A percentile compares a stretch with the other conserved stretches of the same genome.
phyloP scores from a whole-genome alignment of 2,113 vertebrate genomes.

The Cnemophilus loriae region DNA sequence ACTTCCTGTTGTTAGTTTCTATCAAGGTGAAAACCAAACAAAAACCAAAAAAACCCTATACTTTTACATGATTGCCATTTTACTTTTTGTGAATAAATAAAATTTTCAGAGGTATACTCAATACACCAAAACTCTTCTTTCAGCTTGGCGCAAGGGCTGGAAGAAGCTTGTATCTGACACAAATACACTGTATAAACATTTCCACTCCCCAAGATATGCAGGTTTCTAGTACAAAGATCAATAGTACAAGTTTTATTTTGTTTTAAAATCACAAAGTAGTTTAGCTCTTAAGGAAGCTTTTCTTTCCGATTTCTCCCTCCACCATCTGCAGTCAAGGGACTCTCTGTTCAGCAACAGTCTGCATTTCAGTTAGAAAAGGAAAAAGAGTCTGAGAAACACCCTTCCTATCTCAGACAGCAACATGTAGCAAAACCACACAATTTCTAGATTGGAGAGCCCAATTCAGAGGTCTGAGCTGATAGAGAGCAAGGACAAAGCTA shows the following conservation, averaged over 20 bases:
- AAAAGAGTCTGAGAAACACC: not conserved
- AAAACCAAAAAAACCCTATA: rapidly evolving
- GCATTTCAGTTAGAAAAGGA: not conserved
- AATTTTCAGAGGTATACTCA: not conserved
- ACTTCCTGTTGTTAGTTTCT: not conserved
- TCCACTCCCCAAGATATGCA: not conserved
- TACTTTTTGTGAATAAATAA: not conserved
- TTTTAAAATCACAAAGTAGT: not conserved
- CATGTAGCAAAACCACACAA: not conserved
- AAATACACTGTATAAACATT: not conserved
- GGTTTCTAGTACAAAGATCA: not conserved
- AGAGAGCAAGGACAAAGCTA: not conserved
- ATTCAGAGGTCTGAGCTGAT: not conserved
- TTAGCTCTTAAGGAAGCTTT: not conserved
- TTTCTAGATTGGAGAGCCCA: not conserved
- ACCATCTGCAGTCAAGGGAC: not conserved
- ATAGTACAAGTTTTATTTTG: not conserved
- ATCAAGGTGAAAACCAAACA: not conserved
- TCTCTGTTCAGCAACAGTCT: not conserved
- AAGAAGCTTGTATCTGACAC: not conserved
- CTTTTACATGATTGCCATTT: not conserved
- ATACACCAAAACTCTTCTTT: not conserved
- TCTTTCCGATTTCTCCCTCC: not conserved
- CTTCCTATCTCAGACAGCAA: not conserved
- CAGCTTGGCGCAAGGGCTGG: not conserved